A percentile compares a stretch with the other conserved stretches of the same genome.
Conservation (phyloP, 2,797 vertebrate genomes). For the Borostomias antarcticus region DNA sequence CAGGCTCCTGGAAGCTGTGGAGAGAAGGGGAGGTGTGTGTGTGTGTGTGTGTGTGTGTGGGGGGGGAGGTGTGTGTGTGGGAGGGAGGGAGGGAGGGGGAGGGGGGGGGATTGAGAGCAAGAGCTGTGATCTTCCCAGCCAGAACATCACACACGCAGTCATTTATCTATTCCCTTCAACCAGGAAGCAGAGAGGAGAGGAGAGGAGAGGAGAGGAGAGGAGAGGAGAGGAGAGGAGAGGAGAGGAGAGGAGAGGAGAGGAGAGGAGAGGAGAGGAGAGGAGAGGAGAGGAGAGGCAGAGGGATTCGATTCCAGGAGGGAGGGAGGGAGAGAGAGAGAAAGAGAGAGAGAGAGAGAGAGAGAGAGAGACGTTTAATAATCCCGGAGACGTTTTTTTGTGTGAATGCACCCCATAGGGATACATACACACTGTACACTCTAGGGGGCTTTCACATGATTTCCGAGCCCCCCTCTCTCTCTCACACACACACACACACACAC, state of each 20-base stretch:
- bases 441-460: neutral
- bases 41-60: too few species aligned
- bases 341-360: neutral
- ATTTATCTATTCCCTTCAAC: conserved; percentile 73
- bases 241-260: conserved; percentile 5
- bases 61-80: conserved; percentile 23
- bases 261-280: conserved; percentile 45
- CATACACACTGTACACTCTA: conserved; percentile 9
- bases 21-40: conserved; percentile 42
- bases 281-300: conserved; percentile 21
- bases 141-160: conserved; percentile 52
- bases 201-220: conserved; percentile 31
- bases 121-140: conserved; percentile 65
- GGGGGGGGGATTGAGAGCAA: conserved; percentile 27
- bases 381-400: conserved; percentile 64
- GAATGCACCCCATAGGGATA: conserved; percentile 52
- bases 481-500: neutral
- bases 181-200: conserved; percentile 55
- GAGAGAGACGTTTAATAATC: conserved; percentile 65
- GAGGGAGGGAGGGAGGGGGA: conserved; percentile 32
- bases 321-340: conserved; percentile 14
- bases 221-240: conserved; percentile 2
- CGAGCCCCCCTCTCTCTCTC: neutral
- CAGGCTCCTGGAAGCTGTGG: conserved; percentile 54
- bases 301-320: neutral